These are phyloP conservation scores for Diplolepis rosae DNA, from an alignment of 2,888 invertebrate species.

Conservation along the genomic window DNA sequence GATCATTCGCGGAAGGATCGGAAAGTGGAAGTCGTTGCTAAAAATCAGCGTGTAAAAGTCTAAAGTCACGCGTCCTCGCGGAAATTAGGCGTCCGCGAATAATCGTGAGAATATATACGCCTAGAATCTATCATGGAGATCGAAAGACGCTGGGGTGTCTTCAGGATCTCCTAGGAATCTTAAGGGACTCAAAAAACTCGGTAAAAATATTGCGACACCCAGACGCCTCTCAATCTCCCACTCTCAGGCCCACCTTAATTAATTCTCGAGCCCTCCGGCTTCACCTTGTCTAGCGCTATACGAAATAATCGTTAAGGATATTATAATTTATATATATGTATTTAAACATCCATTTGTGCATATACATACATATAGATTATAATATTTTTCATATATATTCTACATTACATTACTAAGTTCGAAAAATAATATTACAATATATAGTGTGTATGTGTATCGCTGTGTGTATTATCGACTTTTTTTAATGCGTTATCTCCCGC, in stretches of 20 bases:
- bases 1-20: constrained; percentile 22
- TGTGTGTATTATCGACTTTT: constrained; percentile 59
- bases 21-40: constrained; percentile 28
- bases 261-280: constrained; percentile 63
- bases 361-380: constrained; percentile 43
- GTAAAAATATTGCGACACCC: constrained; percentile 65
- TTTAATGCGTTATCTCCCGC: constrained; percentile 47
- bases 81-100: no score
- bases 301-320: constrained; percentile 71
- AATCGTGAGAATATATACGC: constrained; percentile 14
- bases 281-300: constrained; percentile 66
- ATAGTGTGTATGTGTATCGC: constrained; percentile 60
- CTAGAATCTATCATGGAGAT: constrained; percentile 6
- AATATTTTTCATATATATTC: constrained; percentile 61
- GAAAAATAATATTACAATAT: constrained; percentile 73
- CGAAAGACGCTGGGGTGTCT: constrained; percentile 52
- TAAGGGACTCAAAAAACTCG: constrained; percentile 57
- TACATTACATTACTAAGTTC: constrained; percentile 72
- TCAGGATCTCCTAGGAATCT: constrained; percentile 45
- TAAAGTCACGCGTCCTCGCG: no score
- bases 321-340: constrained; percentile 60
- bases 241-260: constrained; percentile 58
- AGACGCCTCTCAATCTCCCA: constrained; percentile 57
- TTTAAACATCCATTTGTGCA: constrained; percentile 28
- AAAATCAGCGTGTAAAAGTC: constrained; percentile 17